A percentile compares a stretch with the other conserved stretches of the same genome.
Conservation (phyloP, 2,113 vertebrate genomes). For the Ornithorhynchus anatinus region DNA sequence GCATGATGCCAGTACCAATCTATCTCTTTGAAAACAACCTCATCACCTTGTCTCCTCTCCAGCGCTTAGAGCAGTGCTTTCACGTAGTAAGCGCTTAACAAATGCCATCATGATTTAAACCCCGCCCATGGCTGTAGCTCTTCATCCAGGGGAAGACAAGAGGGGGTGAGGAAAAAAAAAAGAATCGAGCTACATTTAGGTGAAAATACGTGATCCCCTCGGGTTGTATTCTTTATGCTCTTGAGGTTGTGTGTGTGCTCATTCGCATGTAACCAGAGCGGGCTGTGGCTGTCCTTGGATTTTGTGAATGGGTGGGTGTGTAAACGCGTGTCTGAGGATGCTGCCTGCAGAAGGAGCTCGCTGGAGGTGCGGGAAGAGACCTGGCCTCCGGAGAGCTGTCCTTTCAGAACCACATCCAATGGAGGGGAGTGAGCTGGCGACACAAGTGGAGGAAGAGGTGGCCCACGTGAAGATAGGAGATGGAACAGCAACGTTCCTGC, state of each 20-base stretch:
- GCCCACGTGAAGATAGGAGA: too few relatives aligned
- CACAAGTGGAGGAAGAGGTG: too few relatives aligned
- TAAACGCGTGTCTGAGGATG: not conserved
- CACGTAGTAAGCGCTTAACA: too few relatives aligned
- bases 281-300: conserved; percentile 6
- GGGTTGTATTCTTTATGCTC: not conserved
- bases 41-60: too few relatives aligned
- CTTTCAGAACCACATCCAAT: not conserved
- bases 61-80: too few relatives aligned
- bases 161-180: not conserved
- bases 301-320: conserved; percentile 57
- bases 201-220: not conserved
- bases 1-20: not conserved
- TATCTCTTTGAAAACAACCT: too few relatives aligned
- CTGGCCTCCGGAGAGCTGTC: not conserved
- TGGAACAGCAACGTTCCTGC: too few relatives aligned
- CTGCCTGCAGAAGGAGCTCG: not conserved
- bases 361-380: not conserved
- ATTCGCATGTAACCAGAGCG: not conserved
- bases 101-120: too few relatives aligned
- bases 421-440: too few relatives aligned
- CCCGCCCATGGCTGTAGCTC: conserved; percentile 4
- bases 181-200: not conserved
- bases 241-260: not conserved
- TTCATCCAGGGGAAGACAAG: not conserved